Percentiles rank a stretch among this genome's conserved stretches.
Conservation (phyloP, 2,888 invertebrate genomes). For the Anthophora plumipes region DNA sequence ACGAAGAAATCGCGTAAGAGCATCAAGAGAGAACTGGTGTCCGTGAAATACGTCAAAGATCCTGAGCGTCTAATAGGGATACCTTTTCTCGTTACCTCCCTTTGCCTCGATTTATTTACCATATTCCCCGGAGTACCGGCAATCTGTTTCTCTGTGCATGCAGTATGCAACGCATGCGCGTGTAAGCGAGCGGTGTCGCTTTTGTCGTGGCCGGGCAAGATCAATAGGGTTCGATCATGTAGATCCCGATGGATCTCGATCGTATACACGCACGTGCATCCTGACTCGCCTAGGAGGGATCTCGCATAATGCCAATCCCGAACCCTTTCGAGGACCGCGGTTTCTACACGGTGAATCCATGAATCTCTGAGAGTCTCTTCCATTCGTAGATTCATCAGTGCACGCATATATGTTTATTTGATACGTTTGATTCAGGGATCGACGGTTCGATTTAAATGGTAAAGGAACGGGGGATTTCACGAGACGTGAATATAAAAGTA, state of each 20-base stretch:
- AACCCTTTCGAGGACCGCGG: constrained; percentile 26
- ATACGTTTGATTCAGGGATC: constrained; percentile 52
- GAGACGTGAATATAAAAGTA: constrained; percentile 36
- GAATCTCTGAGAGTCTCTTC: constrained; percentile 58
- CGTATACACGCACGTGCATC: constrained; percentile 56
- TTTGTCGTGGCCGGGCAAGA: constrained; percentile 55
- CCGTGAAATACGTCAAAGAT: not conserved
- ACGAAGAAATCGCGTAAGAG: no score
- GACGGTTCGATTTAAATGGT: constrained; percentile 52
- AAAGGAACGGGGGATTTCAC: constrained; percentile 6
- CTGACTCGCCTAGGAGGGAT: constrained; percentile 28
- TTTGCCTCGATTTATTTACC: constrained; percentile 21
- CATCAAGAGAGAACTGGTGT: not conserved
- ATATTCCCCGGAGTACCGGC: constrained; percentile 38
- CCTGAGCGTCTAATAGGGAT: not conserved
- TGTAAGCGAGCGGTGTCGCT: constrained; percentile 56
- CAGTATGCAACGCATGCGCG: constrained; percentile 45
- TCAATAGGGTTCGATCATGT: constrained; percentile 66
- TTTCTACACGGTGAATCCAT: constrained; percentile 52
- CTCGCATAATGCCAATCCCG: constrained; percentile 50
- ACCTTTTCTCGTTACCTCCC: not conserved
- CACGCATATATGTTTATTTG: constrained; percentile 55
- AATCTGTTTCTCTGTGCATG: constrained; percentile 57
- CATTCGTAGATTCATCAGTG: constrained; percentile 38
- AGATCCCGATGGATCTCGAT: constrained; percentile 64